Evolutionary conservation across 2,888 invertebrate genomes (phyloP).

Genomic region (Limenitis camilla): DNA sequence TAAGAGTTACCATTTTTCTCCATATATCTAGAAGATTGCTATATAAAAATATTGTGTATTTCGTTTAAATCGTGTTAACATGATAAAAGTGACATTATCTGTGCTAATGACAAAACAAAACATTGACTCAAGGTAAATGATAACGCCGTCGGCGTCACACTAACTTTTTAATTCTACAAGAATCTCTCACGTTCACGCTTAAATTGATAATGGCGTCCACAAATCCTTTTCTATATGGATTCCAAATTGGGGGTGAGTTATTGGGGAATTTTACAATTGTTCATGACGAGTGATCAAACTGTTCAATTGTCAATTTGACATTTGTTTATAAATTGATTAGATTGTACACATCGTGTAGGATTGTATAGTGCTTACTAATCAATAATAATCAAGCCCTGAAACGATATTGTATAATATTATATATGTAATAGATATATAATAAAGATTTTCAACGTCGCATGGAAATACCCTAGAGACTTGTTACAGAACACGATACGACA

Average conservation of each 20-base stretch:
- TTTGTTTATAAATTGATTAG: background rate
- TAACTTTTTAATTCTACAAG: conserved; percentile 5
- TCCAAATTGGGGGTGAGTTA: conserved; percentile 41
- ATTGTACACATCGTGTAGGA: too few species aligned
- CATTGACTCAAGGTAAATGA: conserved; percentile 38
- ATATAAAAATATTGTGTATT: background rate
- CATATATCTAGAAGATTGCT: background rate
- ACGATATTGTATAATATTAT: too few species aligned
- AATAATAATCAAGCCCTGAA: too few species aligned
- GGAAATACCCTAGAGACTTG: too few species aligned
- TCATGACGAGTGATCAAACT: background rate
- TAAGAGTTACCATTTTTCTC: background rate
- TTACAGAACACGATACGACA: too few species aligned
- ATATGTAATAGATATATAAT: too few species aligned
- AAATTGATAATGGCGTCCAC: conserved; percentile 29
- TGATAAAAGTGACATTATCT: conserved; percentile 32
- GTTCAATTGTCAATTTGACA: background rate
- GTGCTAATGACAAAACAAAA: conserved; percentile 32
- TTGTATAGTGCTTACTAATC: too few species aligned
- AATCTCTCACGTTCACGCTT: background rate
- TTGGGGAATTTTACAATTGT: background rate
- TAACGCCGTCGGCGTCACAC: conserved; percentile 25
- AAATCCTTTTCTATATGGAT: conserved; percentile 48
- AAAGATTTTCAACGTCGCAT: too few species aligned
- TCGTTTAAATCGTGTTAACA: conserved; percentile 2